Percentiles rank a stretch among this genome's conserved stretches.
Conservation (phyloP, 1,140 invertebrate genomes). For the Oedothorax gibbosus region DNA sequence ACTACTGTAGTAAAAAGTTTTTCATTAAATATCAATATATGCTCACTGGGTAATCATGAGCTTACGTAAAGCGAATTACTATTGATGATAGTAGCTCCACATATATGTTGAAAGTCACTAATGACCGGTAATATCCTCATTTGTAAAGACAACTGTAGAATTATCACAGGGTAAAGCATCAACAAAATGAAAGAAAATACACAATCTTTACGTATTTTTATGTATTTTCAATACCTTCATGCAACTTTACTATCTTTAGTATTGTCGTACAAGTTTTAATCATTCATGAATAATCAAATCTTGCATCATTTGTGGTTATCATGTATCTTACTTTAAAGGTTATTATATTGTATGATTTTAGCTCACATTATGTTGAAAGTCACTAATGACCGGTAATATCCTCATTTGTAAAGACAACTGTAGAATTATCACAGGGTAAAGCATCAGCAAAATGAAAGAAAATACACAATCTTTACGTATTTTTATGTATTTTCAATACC, state of each 20-base stretch:
- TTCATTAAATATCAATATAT: neutral
- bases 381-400: slow-evolving; percentile 43
- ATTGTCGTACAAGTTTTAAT: too few species aligned
- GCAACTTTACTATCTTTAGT: too few species aligned
- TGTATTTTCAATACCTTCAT: too few species aligned
- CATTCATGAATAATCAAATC: too few species aligned
- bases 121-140: slow-evolving; percentile 54
- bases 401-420: slow-evolving; percentile 51
- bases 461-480: too few species aligned
- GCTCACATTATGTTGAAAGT: slow-evolving; percentile 73
- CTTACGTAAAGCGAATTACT: slow-evolving; percentile 75
- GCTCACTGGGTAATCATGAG: slow-evolving; percentile 73
- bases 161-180: neutral
- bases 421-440: neutral
- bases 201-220: too few species aligned
- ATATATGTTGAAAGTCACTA: slow-evolving; percentile 70
- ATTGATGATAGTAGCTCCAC: slow-evolving; percentile 75
- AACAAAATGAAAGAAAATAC: too few species aligned
- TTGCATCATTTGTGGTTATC: too few species aligned
- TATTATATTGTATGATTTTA: slow-evolving; percentile 73
- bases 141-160: slow-evolving; percentile 45
- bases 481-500: too few species aligned
- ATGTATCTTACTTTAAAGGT: too few species aligned
- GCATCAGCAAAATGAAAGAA: too few species aligned
- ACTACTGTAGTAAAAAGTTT: neutral